A percentile compares a stretch with the other conserved stretches of the same genome.
These are phyloP conservation scores for Nibea albiflora DNA, from an alignment of 2,113 vertebrate species.

Conservation along the genomic window DNA sequence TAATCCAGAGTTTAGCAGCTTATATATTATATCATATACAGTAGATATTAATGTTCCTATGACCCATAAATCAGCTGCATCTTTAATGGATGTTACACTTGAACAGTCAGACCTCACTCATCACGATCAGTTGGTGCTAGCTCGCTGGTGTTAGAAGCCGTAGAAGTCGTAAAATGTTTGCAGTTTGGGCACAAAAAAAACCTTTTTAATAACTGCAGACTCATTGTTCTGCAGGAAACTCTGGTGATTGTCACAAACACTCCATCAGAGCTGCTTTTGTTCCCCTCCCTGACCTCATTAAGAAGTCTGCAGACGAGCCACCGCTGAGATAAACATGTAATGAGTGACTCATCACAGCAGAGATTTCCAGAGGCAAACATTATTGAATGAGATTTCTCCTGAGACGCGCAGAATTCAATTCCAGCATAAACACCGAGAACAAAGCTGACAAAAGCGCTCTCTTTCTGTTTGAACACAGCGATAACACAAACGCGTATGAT, in stretches of 20 bases:
- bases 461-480: not conserved
- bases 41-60: too few species aligned
- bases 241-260: not conserved
- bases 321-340: not conserved
- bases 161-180: not conserved
- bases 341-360: slow-evolving; percentile 1
- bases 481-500: not conserved
- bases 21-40: not conserved
- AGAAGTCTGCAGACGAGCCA: slow-evolving; percentile 2
- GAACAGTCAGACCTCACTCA: too few species aligned
- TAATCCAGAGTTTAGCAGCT: not conserved
- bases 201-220: not conserved
- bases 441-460: not conserved
- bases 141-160: too few species aligned
- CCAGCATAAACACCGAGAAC: not conserved
- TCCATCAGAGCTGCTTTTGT: slow-evolving; percentile 9
- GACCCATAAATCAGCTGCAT: not conserved
- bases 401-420: not conserved
- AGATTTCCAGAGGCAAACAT: not conserved
- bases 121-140: too few species aligned
- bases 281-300: slow-evolving; percentile 20
- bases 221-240: not conserved
- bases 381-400: slow-evolving; percentile 11
- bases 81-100: not conserved
- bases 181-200: too few species aligned